Conservation (phyloP, 2,797 vertebrate species). For the Valencia hispanica region DNA sequence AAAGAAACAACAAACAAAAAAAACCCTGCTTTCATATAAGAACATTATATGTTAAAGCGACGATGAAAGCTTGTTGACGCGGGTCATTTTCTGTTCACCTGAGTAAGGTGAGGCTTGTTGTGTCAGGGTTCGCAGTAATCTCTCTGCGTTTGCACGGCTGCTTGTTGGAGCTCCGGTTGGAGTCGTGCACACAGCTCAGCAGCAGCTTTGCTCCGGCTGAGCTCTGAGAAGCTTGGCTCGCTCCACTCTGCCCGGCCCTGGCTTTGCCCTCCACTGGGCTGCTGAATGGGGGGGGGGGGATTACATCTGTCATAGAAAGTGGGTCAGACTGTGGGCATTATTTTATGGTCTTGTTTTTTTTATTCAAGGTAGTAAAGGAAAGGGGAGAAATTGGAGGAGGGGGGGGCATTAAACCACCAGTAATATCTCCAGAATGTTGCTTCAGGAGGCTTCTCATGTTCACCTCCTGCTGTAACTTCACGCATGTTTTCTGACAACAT, state of each 20-base stretch:
- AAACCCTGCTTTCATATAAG: slow-evolving; percentile 4
- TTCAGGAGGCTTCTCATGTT: slow-evolving; percentile 13
- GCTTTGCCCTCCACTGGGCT: slow-evolving; percentile 42
- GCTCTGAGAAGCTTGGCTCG: slow-evolving; percentile 53
- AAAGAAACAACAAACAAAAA: too few relatives aligned
- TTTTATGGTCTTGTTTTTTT: slow-evolving; percentile 72
- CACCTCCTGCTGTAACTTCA: neutral
- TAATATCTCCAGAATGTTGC: slow-evolving; percentile 66
- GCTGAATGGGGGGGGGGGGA: slow-evolving; percentile 54
- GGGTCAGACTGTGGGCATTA: slow-evolving; percentile 74
- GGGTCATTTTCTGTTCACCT: slow-evolving; percentile 13
- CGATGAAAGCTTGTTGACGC: neutral
- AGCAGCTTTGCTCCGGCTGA: slow-evolving; percentile 48
- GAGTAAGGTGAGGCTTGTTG: slow-evolving; percentile 10
- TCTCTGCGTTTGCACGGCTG: slow-evolving; percentile 21
- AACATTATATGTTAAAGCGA: slow-evolving; percentile 23
- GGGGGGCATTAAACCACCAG: slow-evolving; percentile 50
- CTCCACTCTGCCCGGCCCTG: slow-evolving; percentile 30
- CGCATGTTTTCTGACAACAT: neutral
- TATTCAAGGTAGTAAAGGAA: slow-evolving; percentile 60
- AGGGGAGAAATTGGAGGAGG: too few relatives aligned
- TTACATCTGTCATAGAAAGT: slow-evolving; percentile 78
- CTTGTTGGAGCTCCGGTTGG: slow-evolving; percentile 32
- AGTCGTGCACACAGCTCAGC: slow-evolving; percentile 49
- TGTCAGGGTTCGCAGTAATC: slow-evolving; percentile 19